Evolutionary conservation across 2,113 vertebrate species (phyloP), one percentile per base, ranked within the genome.

Genomic region (Odontesthes bonariensis): DNA sequence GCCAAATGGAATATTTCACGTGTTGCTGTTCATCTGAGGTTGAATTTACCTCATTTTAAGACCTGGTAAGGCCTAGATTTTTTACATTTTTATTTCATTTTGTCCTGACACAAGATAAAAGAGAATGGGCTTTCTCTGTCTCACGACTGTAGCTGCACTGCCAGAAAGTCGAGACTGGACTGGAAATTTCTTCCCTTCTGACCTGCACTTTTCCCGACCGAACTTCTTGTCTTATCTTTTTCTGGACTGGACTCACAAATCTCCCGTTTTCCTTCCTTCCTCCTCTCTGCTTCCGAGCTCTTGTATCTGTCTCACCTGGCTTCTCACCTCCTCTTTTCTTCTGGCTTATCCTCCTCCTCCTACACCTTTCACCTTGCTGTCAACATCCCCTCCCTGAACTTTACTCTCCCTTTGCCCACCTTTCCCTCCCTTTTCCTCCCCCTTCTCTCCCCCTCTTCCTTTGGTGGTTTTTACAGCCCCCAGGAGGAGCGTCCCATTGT

Each of bases 401-500:
- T 78, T 83, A 68, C 61, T 81, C 79, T 79, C 73, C 79, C 65
- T 61, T 69, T 83, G 63, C 81, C 68, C 67, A 73, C 51, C 77
- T 66, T 84, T 74, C 68, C 82, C 81, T 79, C 79, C 80, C 81
- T 71, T 35, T 77, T 73, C 77, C 68, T 55, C 52, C 57, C 73
- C 73, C 72, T 63, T 75, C 59, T 62, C 83, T 84, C 84, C 85
- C 79, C 84, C 87, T 91, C 80, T 92, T 89, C 88, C 85, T 83
- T 63, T 84, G 69, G 84, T 63, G 76, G 27, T 56, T 86, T 94
- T 93, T 89, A 93, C 90, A 63, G 73, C 87, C 83, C 93, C 90
- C 92, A 73, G 33, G 92, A 93, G 92, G 64, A 82, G 75, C 47
- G n/a, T 64, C 61, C 85, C 88, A 94, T 94, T 94, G 92, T 92